Conservation (phyloP, 2,797 vertebrate genomes). For the Mergus octosetaceus region DNA sequence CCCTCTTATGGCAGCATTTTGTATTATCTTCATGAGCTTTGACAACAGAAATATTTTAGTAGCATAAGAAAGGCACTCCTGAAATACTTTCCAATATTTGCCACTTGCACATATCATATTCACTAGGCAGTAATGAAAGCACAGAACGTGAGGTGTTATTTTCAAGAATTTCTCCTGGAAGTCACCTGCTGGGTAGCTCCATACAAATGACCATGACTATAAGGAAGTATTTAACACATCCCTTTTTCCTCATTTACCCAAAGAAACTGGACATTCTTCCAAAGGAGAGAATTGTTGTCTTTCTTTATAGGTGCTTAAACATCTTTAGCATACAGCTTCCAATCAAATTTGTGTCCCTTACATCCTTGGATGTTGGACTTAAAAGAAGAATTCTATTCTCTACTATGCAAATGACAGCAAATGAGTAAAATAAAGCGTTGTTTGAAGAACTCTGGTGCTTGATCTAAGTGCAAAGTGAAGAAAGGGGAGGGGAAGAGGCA, state of each 20-base stretch:
- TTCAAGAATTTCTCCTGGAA: not conserved
- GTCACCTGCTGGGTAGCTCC: not conserved
- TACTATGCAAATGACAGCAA: not conserved
- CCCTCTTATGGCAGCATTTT: not conserved
- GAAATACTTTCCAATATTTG: not conserved
- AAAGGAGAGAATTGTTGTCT: not conserved
- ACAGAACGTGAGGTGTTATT: not conserved
- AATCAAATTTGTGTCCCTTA: not conserved
- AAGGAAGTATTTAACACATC: not conserved
- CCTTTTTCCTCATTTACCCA: not conserved
- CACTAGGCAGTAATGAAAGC: not conserved
- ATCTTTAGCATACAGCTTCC: not conserved
- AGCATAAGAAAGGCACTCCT: not conserved
- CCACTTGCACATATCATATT: not conserved
- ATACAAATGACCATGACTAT: not conserved
- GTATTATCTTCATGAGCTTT: not conserved
- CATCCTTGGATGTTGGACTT: not conserved
- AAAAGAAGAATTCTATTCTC: not conserved
- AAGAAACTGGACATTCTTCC: not conserved
- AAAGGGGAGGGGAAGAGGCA: too few species aligned
- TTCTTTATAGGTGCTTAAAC: not conserved
- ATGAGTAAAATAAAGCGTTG: not conserved
- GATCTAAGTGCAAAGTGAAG: not conserved
- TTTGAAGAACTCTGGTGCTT: not conserved
- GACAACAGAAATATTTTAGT: not conserved